A percentile compares a stretch with the other conserved stretches of the same genome.
phyloP scores from a whole-genome alignment of 2,888 invertebrate species.

The Ochlodes sylvanus region DNA sequence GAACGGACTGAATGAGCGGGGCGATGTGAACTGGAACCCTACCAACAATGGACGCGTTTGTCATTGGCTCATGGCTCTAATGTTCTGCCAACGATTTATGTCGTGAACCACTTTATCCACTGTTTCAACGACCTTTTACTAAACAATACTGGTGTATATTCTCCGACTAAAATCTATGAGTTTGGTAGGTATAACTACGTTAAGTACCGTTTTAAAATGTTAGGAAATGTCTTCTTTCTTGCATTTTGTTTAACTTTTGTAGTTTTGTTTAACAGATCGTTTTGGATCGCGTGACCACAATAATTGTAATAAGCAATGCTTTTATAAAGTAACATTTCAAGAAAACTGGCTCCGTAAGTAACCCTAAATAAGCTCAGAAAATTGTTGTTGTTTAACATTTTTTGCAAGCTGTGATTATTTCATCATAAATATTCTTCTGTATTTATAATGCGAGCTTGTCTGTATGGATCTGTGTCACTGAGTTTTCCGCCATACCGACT shows the following conservation, averaged over 20 bases:
- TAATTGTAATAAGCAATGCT: too few species aligned
- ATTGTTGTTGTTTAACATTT: conserved; percentile 17
- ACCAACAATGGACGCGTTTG: conserved; percentile 26
- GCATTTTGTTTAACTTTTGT: too few species aligned
- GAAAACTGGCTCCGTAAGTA: too few species aligned
- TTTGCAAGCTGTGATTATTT: conserved; percentile 26
- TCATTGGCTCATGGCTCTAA: conserved; percentile 22
- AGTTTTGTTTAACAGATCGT: too few species aligned
- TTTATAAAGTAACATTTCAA: too few species aligned
- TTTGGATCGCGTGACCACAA: too few species aligned
- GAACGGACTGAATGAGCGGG: conserved; percentile 3
- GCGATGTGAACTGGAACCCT: conserved; percentile 15
- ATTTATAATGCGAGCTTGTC: conserved; percentile 23
- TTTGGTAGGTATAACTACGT: too few species aligned
- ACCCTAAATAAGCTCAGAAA: neutral
- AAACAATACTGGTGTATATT: neutral
- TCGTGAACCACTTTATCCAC: conserved; percentile 15
- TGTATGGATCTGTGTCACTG: conserved; percentile 37
- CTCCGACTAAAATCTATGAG: neutral
- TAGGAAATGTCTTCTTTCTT: too few species aligned
- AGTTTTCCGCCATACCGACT: conserved; percentile 28
- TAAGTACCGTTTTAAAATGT: too few species aligned
- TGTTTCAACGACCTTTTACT: conserved; percentile 16
- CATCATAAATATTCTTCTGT: conserved; percentile 31
- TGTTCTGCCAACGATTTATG: conserved; percentile 23